phyloP scores from a whole-genome alignment of 1,140 invertebrate species.

The Aradophagus sp. region DNA sequence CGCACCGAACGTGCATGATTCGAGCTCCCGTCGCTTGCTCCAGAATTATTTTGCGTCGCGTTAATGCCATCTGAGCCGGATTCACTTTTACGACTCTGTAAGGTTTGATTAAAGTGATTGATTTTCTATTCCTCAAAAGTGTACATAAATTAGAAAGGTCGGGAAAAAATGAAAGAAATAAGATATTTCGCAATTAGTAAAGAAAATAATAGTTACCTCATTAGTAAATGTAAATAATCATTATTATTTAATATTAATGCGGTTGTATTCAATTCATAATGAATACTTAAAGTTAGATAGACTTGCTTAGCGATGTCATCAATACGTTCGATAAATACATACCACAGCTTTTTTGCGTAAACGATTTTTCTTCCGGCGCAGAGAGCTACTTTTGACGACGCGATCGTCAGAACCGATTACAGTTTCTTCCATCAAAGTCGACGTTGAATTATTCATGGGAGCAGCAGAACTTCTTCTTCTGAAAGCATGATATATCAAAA shows the following conservation, averaged over 20 bases:
- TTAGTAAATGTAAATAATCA: too few relatives aligned
- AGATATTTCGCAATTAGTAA: too few relatives aligned
- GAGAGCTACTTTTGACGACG: slow-evolving; percentile 73
- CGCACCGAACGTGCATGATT: slow-evolving; percentile 61
- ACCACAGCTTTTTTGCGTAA: slow-evolving; percentile 78
- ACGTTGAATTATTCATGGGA: slow-evolving; percentile 70
- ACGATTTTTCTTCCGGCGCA: slow-evolving; percentile 81
- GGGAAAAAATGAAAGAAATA: too few relatives aligned
- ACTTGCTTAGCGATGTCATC: too few relatives aligned
- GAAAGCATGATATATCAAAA: slow-evolving; percentile 27
- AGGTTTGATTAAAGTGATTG: neutral
- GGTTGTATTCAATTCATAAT: too few relatives aligned
- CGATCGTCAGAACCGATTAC: slow-evolving; percentile 67
- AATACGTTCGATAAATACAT: slow-evolving; percentile 3
- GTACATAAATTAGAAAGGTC: too few relatives aligned
- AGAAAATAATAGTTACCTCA: too few relatives aligned
- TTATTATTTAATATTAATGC: too few relatives aligned
- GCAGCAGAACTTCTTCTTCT: slow-evolving; percentile 67
- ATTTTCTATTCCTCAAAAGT: too few relatives aligned
- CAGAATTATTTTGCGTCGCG: slow-evolving; percentile 61
- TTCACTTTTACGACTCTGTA: slow-evolving; percentile 76
- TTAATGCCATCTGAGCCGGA: slow-evolving; percentile 77
- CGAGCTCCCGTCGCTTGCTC: slow-evolving; percentile 68
- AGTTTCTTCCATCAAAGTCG: slow-evolving; percentile 70
- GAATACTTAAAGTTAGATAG: too few relatives aligned